A percentile compares a stretch with the other conserved stretches of the same genome.
Evolutionary conservation across 2,797 vertebrate species (phyloP).

Genomic region (Peromyscus melanophrys): DNA sequence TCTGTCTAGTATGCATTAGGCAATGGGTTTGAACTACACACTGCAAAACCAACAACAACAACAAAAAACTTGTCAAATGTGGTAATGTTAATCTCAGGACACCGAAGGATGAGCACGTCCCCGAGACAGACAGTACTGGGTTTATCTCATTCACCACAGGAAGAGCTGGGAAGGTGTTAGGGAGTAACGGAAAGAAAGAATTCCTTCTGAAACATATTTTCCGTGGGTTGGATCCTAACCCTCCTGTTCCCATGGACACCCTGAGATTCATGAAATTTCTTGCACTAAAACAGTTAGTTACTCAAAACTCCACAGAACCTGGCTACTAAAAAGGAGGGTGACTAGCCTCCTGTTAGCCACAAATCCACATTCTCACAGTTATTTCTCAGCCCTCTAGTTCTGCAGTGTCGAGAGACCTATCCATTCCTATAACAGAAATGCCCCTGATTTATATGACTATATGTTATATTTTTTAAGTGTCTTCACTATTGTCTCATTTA

Average conservation of each 20-base stretch:
- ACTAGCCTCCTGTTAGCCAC: neutral
- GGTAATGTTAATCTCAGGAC: neutral
- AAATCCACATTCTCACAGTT: neutral
- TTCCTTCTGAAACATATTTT: neutral
- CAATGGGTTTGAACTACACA: neutral
- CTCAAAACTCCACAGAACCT: neutral
- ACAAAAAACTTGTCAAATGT: neutral
- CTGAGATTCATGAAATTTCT: slow-evolving; percentile 18
- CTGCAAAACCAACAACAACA: neutral
- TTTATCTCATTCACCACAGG: neutral
- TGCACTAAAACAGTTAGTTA: neutral
- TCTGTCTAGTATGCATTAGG: neutral
- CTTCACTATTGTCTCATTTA: neutral
- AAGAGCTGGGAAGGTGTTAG: neutral
- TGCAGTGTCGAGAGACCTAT: neutral
- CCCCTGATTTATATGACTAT: neutral
- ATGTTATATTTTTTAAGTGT: neutral
- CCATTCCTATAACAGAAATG: neutral
- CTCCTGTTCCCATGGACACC: neutral
- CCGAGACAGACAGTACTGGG: neutral
- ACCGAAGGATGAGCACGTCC: neutral
- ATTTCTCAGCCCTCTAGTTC: neutral
- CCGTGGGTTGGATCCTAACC: neutral
- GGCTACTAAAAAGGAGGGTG: neutral
- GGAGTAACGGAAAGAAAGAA: neutral